phyloP scores from a whole-genome alignment of 2,113 vertebrate genomes.

The Leptobrachium leishanense region DNA sequence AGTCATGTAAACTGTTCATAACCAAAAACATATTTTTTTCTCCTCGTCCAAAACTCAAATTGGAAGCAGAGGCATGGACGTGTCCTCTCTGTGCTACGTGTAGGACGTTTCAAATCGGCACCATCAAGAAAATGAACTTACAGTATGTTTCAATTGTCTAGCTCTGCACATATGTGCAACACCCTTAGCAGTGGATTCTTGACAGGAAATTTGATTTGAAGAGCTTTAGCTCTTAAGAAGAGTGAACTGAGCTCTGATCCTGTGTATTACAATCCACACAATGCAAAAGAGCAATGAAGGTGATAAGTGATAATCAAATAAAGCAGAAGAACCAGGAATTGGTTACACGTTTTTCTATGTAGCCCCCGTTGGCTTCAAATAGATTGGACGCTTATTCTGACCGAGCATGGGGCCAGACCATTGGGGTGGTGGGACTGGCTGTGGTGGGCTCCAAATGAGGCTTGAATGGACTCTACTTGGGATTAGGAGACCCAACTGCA shows the following conservation, averaged over 20 bases:
- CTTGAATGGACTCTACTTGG: too few relatives aligned
- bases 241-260: neutral
- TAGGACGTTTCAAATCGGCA: neutral
- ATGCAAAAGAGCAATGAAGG: too few relatives aligned
- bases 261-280: too few relatives aligned
- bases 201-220: neutral
- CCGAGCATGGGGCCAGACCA: too few relatives aligned
- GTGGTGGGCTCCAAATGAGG: too few relatives aligned
- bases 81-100: constrained; percentile 10
- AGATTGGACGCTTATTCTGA: too few relatives aligned
- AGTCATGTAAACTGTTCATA: neutral
- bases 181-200: neutral
- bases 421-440: too few relatives aligned
- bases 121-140: constrained; percentile 9
- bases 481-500: too few relatives aligned
- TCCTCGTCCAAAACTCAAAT: constrained; percentile 20
- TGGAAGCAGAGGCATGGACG: constrained; percentile 32
- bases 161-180: neutral
- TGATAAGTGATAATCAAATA: too few relatives aligned
- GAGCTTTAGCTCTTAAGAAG: neutral
- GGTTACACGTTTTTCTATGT: too few relatives aligned
- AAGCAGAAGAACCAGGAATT: too few relatives aligned
- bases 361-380: too few relatives aligned
- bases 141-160: neutral
- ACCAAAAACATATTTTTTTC: constrained; percentile 29